A percentile compares a stretch with the other conserved stretches of the same genome.
Conservation (phyloP, 2,888 invertebrate species). For the Ormyrus labotus region DNA sequence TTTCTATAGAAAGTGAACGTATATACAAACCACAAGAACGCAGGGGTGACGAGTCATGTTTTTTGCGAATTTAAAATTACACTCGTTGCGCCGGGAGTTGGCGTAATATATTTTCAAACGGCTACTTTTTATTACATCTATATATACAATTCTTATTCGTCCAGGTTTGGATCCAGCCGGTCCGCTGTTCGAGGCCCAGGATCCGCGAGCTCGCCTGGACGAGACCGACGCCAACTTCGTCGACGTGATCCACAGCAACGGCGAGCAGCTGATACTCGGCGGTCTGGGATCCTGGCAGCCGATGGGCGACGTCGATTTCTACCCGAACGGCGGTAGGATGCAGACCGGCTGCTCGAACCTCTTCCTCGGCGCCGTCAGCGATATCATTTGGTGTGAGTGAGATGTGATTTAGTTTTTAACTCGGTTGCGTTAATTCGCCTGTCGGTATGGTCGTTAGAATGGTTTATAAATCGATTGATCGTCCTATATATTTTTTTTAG, state of each 20-base stretch:
- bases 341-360: constrained; percentile 95
- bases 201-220: constrained; percentile 89
- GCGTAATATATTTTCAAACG: too few relatives aligned
- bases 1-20: too few relatives aligned
- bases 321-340: constrained; percentile 93
- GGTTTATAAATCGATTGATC: too few relatives aligned
- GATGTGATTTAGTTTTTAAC: neutral
- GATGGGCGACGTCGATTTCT: constrained; percentile 94
- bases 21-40: too few relatives aligned
- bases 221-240: constrained; percentile 91
- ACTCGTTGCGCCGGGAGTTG: too few relatives aligned
- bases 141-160: too few relatives aligned
- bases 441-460: too few relatives aligned
- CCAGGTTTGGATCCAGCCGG: constrained; percentile 92
- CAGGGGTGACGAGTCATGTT: too few relatives aligned
- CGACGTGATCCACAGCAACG: constrained; percentile 95
- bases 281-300: constrained; percentile 93
- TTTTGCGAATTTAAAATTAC: too few relatives aligned
- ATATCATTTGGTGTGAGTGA: constrained; percentile 89
- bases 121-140: too few relatives aligned
- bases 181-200: constrained; percentile 93
- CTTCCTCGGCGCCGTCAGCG: constrained; percentile 93
- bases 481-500: too few relatives aligned
- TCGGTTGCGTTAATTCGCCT: too few relatives aligned
- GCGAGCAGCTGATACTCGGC: constrained; percentile 92